These are phyloP conservation scores for Cinclus cinclus DNA, from an alignment of 2,113 vertebrate species.

Conservation along the genomic window DNA sequence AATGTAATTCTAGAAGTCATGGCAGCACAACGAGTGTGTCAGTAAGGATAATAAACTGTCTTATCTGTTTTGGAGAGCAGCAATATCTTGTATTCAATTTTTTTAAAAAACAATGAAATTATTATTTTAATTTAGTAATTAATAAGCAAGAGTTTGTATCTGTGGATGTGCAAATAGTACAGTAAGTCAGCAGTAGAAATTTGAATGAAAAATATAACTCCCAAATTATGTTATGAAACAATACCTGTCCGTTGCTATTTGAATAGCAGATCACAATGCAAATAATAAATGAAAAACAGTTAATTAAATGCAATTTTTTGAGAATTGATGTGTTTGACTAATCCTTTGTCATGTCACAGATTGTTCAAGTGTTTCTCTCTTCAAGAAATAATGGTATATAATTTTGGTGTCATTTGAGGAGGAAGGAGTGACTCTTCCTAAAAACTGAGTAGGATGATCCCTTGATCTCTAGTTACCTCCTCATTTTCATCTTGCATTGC, in stretches of 20 bases:
- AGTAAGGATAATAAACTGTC: not conserved
- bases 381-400: constrained; percentile 16
- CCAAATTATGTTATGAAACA: not conserved
- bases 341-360: constrained; percentile 19
- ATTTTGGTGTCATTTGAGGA: constrained; percentile 49
- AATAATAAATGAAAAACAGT: not conserved
- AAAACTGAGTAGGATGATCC: constrained; percentile 49
- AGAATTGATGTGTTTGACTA: not conserved
- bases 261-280: not conserved
- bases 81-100: not conserved
- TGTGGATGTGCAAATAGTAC: not conserved
- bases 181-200: not conserved
- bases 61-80: not conserved
- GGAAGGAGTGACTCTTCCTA: constrained; percentile 56
- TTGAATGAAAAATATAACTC: not conserved
- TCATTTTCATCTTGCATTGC: constrained; percentile 65
- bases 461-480: constrained; percentile 62
- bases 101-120: not conserved
- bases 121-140: not conserved
- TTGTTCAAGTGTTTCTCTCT: constrained; percentile 16
- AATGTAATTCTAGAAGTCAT: not conserved
- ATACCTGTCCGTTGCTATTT: not conserved
- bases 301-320: not conserved
- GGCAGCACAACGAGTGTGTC: not conserved
- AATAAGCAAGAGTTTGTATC: not conserved